Evolutionary conservation across 2,888 invertebrate species (phyloP), one percentile per base, ranked within the genome.

Genomic region (Mallateleia sp.): DNA sequence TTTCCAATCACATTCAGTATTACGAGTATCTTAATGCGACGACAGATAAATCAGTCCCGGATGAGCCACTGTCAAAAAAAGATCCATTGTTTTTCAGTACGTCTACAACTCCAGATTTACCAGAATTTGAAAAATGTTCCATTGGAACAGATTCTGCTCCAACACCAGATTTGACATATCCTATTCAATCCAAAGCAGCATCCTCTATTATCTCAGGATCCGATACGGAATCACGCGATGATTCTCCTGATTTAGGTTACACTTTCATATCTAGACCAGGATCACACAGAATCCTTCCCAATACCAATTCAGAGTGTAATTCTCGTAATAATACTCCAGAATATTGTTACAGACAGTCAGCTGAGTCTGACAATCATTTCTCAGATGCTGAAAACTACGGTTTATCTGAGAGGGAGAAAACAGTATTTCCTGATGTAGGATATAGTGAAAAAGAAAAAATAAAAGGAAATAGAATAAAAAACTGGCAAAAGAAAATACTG

Each of bases 191-290:
- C 8, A 78, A 77, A 52, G 32, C 72, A 5, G 60, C 82, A 11
- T 84, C 78, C 6, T 84, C 83, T 4, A 50, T 84, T 4, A 64
- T 72, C 9, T 77, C 78, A 4, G 69, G 45, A 2, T 54, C 58
- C 0, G 50, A 11, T 8, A 22, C 42, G 14, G 75, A 56, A 18
- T 75, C 54, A 8, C 83, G 66, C 1, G 54, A 75, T 42, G 56
- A 64, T 1, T 84, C 83, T 15, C 83, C 83, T 4, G 83, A 84
- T n/a, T 38, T 66, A 0, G 83, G 83, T 28, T 84, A 84, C 38
- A 72, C 64, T 2, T 84, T 78, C 6, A 82, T 75, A 20, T n/a
- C 64, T 9, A 82, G 75, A 42, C 56, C 56, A 15, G n/a, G n/a
- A n/a, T n/a, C n/a, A n/a, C 66, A 22, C 22, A 28, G 14, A 28